Percentiles rank a stretch among this genome's conserved stretches.
Conservation (phyloP, 1,140 invertebrate species). For the Drosophila sulfurigaster region DNA sequence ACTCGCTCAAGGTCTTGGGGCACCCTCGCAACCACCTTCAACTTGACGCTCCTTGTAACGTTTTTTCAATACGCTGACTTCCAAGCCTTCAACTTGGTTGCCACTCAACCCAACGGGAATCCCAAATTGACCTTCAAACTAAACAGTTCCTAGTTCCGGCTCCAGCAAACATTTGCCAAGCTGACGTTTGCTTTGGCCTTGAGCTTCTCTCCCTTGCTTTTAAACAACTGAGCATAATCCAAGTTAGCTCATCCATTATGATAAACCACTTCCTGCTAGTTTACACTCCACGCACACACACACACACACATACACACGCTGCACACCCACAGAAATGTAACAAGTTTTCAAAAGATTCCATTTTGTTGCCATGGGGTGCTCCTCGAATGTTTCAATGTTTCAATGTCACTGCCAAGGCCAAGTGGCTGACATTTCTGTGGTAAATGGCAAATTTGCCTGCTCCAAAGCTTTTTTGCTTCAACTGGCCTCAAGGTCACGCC, state of each 20-base stretch:
- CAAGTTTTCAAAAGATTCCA: slow-evolving; percentile 15
- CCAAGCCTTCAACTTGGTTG: slow-evolving; percentile 60
- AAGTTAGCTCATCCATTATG: slow-evolving; percentile 66
- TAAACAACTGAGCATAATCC: slow-evolving; percentile 4
- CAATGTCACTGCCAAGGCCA: slow-evolving; percentile 74
- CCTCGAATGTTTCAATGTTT: slow-evolving; percentile 48
- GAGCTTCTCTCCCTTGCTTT: slow-evolving; percentile 23
- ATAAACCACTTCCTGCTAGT: slow-evolving; percentile 70
- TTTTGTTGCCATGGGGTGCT: slow-evolving; percentile 44
- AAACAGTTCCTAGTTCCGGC: slow-evolving; percentile 43
- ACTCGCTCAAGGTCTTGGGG: neutral
- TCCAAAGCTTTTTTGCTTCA: slow-evolving; percentile 58
- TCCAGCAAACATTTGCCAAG: slow-evolving; percentile 59
- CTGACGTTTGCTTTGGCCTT: slow-evolving; percentile 56
- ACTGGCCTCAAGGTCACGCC: slow-evolving; percentile 66
- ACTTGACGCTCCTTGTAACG: slow-evolving; percentile 3
- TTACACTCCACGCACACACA: slow-evolving; percentile 29
- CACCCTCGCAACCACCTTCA: slow-evolving; percentile 5
- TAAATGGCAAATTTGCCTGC: slow-evolving; percentile 45
- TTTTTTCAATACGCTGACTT: neutral
- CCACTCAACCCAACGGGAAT: slow-evolving; percentile 34
- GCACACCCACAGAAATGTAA: slow-evolving; percentile 38
- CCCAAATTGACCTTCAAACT: slow-evolving; percentile 58
- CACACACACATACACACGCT: slow-evolving; percentile 1
- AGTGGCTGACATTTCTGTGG: slow-evolving; percentile 52